Conservation (phyloP, 2,797 vertebrate species). For the Acrossocheilus fasciatus region DNA sequence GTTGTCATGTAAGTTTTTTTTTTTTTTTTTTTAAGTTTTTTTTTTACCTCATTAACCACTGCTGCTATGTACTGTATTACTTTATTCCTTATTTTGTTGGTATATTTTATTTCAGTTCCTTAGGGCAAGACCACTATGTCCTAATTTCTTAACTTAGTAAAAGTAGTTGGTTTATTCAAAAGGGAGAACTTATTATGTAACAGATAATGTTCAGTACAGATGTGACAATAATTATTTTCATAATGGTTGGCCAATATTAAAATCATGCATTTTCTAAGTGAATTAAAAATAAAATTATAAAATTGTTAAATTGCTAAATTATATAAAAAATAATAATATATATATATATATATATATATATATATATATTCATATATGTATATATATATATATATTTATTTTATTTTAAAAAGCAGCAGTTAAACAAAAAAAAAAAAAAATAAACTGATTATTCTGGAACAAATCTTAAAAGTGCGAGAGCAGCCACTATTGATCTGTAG, state of each 20-base stretch:
- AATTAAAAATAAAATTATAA: not conserved
- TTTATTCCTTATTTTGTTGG: not conserved
- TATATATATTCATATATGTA: no score
- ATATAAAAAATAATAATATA: no score
- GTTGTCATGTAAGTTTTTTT: not conserved
- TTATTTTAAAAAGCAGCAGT: slow-evolving; percentile 59
- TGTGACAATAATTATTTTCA: not conserved
- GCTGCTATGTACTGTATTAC: not conserved
- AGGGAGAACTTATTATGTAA: slow-evolving; percentile 3
- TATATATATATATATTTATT: no score
- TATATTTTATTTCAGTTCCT: slow-evolving; percentile 36
- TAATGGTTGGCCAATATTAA: not conserved
- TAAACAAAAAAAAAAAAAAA: slow-evolving; percentile 70
- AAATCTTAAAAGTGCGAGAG: slow-evolving; percentile 67
- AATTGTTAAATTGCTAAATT: not conserved
- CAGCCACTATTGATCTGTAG: slow-evolving; percentile 58
- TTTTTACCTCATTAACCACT: not conserved
- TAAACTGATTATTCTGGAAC: slow-evolving; percentile 59
- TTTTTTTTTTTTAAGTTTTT: not conserved
- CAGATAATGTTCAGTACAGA: not conserved
- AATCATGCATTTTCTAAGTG: not conserved
- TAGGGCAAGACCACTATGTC: not conserved
- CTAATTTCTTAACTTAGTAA: slow-evolving; percentile 9
- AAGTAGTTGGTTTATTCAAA: slow-evolving; percentile 15
- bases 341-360: no score